Evolutionary conservation across 2,113 vertebrate species (phyloP).

Genomic region (Xenotilapia flavipinnis): DNA sequence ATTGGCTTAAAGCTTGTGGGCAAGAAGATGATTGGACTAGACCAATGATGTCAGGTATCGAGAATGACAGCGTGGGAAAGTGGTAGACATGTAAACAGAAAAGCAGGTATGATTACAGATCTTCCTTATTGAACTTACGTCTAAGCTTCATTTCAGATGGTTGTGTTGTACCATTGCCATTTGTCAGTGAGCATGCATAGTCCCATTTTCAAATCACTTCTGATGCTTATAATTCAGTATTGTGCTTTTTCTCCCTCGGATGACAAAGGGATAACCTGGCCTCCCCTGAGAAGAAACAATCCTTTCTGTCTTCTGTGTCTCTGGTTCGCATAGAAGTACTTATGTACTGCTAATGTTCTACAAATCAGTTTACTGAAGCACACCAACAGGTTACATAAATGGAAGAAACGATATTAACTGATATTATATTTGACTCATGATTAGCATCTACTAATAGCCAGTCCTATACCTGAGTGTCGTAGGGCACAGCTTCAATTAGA

Average conservation of each 20-base stretch:
- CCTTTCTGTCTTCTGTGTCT: neutral
- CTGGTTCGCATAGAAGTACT: neutral
- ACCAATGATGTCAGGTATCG: neutral
- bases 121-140: neutral
- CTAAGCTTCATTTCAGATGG: neutral
- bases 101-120: neutral
- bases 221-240: neutral
- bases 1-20: neutral
- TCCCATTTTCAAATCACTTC: neutral
- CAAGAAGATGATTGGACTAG: neutral
- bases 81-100: neutral
- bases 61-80: neutral
- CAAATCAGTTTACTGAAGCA: neutral
- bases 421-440: neutral
- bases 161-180: neutral
- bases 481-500: neutral
- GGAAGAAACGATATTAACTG: neutral
- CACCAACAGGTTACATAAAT: neutral
- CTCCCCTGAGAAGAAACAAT: neutral
- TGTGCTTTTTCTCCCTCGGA: neutral
- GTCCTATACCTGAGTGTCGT: neutral
- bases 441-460: neutral
- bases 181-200: neutral
- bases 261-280: neutral
- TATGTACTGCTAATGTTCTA: neutral